Base-by-base conservation (phyloP, 1,140 invertebrate genomes). In the Tetraneura akinire region DNA sequence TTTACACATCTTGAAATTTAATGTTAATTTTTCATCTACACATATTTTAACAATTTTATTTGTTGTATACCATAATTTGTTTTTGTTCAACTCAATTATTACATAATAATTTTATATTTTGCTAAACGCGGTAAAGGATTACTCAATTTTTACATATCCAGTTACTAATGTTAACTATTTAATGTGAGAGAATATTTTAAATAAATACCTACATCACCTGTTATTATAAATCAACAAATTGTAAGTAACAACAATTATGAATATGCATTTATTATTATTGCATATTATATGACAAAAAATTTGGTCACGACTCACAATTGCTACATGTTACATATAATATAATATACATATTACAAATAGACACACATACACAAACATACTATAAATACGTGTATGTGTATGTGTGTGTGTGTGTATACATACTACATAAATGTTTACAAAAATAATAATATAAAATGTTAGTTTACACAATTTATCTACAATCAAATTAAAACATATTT, bases 391-490 rank as follows among this genome's bases (percentile, higher is more conserved):
- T 18, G 37, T 60, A 60, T 64, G 32, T 5, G 55, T 29, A 60
- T 37, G 16, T 16, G 18, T 37, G 37, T 68, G 32, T 37, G 32
- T 8, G 8, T 8, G n/a, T 37, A 8, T 8, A 37, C 32, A 37
- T 37, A 37, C 32, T 37, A 37, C 3, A 37, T 37, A 37, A 45
- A n/a, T n/a, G 45, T 51, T 29, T 29, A 14, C 49, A 78, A 78
- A 76, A 32, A 32, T 57, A 78, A 78, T 8, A 37, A 37, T 8
- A 37, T 4, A 37, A 76, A 16, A 71, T 78, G 53, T 78, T 78
- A 78, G 74, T 78, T 78, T 60, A 78, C 51, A 74, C 55, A 78
- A 60, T 78, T 78, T 62, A 78, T 78, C 74, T 76, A 76, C 53
- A 76, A 57, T 55, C 10, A 76, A 37, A 76, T 55, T 76, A 55